A percentile compares a stretch with the other conserved stretches of the same genome.
phyloP scores from a whole-genome alignment of 2,797 vertebrate species.

The Sphenopsis melanotis region DNA sequence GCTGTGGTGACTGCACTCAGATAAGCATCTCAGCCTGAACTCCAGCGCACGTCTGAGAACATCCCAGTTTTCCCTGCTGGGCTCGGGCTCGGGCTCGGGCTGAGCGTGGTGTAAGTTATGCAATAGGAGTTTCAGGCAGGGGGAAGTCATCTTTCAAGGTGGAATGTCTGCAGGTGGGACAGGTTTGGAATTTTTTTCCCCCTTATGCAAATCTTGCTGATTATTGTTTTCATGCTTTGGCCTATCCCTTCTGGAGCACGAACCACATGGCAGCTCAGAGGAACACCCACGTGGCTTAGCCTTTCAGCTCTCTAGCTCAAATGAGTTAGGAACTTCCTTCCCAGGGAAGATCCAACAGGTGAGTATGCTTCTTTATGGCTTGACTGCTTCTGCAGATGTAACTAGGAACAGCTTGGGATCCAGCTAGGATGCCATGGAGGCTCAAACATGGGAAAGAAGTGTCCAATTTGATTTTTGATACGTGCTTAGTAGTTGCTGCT shows the following conservation, averaged over 20 bases:
- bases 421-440: neutral
- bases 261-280: neutral
- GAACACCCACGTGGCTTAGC: neutral
- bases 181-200: neutral
- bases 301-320: neutral
- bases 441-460: neutral
- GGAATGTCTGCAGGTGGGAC: constrained; percentile 22
- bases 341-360: neutral
- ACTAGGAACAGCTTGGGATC: neutral
- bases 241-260: neutral
- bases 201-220: neutral
- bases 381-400: neutral
- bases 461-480: neutral
- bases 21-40: neutral
- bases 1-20: neutral
- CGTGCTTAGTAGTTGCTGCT: accelerated
- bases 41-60: neutral
- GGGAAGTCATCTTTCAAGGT: neutral
- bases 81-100: neutral
- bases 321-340: neutral
- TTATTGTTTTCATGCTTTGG: constrained; percentile 23
- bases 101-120: neutral
- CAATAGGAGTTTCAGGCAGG: neutral
- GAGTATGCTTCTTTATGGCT: neutral
- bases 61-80: neutral